phyloP scores from a whole-genome alignment of 2,888 invertebrate species.

The Heliconius ethilla region DNA sequence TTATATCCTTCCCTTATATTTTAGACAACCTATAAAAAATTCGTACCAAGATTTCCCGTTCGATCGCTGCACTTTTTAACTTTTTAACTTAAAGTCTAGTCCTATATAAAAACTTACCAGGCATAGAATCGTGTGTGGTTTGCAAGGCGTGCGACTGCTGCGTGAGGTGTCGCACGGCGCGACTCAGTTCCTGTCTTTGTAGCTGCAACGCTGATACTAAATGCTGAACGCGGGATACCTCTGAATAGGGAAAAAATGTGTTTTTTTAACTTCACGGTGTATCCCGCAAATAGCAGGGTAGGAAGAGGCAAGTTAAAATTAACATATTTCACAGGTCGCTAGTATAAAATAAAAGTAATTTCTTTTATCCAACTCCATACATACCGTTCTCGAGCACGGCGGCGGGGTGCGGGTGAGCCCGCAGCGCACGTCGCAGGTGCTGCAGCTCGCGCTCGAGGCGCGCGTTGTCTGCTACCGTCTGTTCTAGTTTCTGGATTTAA shows the following conservation, averaged over 20 bases:
- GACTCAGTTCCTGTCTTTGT: constrained; percentile 92
- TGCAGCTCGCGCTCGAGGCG: constrained; percentile 93
- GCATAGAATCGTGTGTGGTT: constrained; percentile 67
- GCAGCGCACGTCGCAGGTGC: constrained; percentile 91
- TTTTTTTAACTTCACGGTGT: neutral
- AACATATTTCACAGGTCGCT: no score
- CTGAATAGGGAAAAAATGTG: constrained; percentile 58
- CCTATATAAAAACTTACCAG: constrained; percentile 52
- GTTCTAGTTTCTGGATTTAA: constrained; percentile 88
- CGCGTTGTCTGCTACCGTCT: constrained; percentile 94
- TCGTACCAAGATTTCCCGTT: no score
- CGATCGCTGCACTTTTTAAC: no score
- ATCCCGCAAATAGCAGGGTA: neutral
- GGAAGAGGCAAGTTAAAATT: neutral
- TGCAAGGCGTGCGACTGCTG: constrained; percentile 88
- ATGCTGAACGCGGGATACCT: constrained; percentile 90
- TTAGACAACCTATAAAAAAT: no score
- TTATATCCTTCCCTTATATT: no score
- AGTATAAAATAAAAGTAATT: no score
- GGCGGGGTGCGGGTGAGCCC: constrained; percentile 83
- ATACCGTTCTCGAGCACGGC: constrained; percentile 85
- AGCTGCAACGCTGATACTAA: constrained; percentile 92
- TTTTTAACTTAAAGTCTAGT: no score
- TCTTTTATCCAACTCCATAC: neutral
- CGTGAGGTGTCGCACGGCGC: constrained; percentile 92